Base-by-base conservation (phyloP, 2,888 invertebrate species). In the Brachypalpus laphriformis region DNA sequence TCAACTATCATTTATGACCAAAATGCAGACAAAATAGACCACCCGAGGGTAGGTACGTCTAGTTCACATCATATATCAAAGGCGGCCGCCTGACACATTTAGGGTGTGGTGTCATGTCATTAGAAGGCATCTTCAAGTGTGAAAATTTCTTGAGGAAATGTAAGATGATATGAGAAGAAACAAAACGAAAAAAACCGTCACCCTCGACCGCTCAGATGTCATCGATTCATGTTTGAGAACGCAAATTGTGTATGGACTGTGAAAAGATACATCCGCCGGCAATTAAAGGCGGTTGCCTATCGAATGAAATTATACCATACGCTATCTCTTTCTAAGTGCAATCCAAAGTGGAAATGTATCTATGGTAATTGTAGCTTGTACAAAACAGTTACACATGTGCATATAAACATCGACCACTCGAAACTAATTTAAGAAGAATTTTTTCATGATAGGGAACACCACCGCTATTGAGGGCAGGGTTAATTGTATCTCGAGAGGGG, bases 231-330 rank as follows among this genome's bases (percentile, higher is more conserved):
- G 82, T 82, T 82, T 66, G 18, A 40, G 37, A 61, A 78, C 22
- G 78, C 66, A 78, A 78, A 77, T 77, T 78, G 78, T 70, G 34
- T 34, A 25, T 5, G 40, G 18, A 74, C 72, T 83, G 78, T 78
- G 82, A 83, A 78, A 68, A 78, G 72, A 74, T 34, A 83, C 82
- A 83, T 83, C 82, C 82, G 82, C 78, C 78, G 78, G 72, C 78
- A 78, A 78, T 72, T 78, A 72, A 72, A 78, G 72, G 59, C 78
- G 65, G 57, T 51, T 37, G 71, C 47, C 57, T 72, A 66, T 70
- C 76, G 65, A 65, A 82, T 82, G 45, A 40, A 56, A 49, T 9
- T 57, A 56, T 28, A 37, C 16, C 11, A 11, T 16, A 25, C 45
- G 54, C 16, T 63, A 28, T 51, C 70, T 47, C 28, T 16, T 51